phyloP scores from a whole-genome alignment of 2,888 invertebrate genomes.

The Laspeyria flexula region DNA sequence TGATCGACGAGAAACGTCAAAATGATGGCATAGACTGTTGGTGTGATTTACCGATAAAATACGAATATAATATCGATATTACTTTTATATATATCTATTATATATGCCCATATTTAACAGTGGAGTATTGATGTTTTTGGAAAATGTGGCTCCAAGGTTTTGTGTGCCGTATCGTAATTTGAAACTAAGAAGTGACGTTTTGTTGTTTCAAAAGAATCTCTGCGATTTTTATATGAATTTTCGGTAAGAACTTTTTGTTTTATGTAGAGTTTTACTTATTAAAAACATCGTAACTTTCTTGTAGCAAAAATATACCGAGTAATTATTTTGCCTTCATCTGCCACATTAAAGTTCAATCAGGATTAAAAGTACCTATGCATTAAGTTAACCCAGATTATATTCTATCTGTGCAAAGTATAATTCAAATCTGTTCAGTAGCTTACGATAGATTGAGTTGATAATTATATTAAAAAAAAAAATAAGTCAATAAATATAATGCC shows the following conservation, averaged over 20 bases:
- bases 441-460: no score
- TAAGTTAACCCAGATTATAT: no score
- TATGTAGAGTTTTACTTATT: background rate
- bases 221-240: conserved; percentile 29
- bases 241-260: conserved; percentile 28
- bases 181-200: conserved; percentile 32
- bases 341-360: no score
- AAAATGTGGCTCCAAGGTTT: conserved; percentile 31
- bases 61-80: conserved; percentile 15
- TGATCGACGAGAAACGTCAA: conserved; percentile 36
- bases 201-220: conserved; percentile 22
- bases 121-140: conserved; percentile 21
- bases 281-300: background rate
- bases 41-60: conserved; percentile 24
- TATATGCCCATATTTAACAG: conserved; percentile 1
- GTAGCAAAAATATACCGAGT: background rate
- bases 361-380: no score
- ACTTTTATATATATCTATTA: conserved; percentile 26
- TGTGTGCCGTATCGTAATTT: conserved; percentile 22
- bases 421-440: no score
- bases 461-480: no score
- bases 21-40: conserved; percentile 24
- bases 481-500: no score
- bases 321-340: no score
- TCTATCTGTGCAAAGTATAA: no score